Evolutionary conservation across 2,797 vertebrate genomes (phyloP).

Genomic region (Anguilla megastoma): DNA sequence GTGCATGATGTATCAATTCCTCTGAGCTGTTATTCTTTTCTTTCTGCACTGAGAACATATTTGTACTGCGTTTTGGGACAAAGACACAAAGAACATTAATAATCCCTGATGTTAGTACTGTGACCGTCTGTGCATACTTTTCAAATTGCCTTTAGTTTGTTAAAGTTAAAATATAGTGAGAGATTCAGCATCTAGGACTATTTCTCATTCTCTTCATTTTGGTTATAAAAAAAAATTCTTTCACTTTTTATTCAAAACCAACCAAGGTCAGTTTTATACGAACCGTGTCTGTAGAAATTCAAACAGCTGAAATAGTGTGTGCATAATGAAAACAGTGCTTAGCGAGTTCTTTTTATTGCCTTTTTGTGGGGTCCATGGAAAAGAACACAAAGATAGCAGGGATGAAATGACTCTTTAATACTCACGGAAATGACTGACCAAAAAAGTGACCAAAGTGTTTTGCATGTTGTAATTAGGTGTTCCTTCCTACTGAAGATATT

Average conservation of each 20-base stretch:
- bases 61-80: slow-evolving; percentile 8
- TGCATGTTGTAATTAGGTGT: slow-evolving; percentile 22
- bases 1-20: neutral
- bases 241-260: neutral
- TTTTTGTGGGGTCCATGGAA: neutral
- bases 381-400: neutral
- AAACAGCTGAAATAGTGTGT: neutral
- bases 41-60: slow-evolving; percentile 16
- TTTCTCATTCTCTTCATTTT: neutral
- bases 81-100: slow-evolving; percentile 8
- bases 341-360: neutral
- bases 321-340: neutral
- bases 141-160: slow-evolving; percentile 2
- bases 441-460: slow-evolving; percentile 8
- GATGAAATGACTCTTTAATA: neutral
- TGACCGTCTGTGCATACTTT: neutral
- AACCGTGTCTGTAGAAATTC: neutral
- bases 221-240: neutral
- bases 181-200: neutral
- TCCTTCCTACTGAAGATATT: slow-evolving; percentile 23
- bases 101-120: neutral
- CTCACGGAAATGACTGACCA: neutral
- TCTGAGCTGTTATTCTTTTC: neutral
- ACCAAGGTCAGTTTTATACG: neutral
- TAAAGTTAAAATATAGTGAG: slow-evolving; percentile 13